Percentiles rank a stretch among this genome's conserved stretches.
phyloP scores from a whole-genome alignment of 2,113 vertebrate genomes.

The Sceloporus undulatus region DNA sequence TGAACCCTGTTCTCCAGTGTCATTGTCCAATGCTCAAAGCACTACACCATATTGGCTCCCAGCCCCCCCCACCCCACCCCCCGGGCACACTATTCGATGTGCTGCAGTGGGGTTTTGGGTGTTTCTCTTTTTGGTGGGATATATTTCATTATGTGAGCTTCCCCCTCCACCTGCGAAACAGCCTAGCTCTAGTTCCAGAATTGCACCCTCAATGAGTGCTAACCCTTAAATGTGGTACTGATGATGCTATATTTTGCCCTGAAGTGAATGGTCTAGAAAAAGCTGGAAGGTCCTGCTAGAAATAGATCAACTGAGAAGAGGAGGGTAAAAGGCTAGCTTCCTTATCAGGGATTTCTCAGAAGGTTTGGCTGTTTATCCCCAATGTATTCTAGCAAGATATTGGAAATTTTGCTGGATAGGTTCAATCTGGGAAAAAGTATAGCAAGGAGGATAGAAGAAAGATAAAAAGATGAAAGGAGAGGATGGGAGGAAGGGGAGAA shows the following conservation, averaged over 20 bases:
- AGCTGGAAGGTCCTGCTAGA: not conserved
- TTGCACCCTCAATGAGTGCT: not conserved
- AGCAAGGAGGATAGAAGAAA: not conserved
- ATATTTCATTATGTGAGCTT: not conserved
- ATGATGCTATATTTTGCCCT: not conserved
- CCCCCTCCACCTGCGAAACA: not conserved
- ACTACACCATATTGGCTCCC: no score
- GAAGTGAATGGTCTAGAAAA: not conserved
- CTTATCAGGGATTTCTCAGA: not conserved
- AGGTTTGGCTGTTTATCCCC: not conserved
- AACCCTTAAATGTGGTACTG: not conserved
- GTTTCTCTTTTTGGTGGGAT: not conserved
- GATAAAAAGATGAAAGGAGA: constrained; percentile 58
- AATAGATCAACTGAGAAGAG: not conserved
- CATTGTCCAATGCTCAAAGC: no score
- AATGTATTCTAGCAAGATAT: not conserved
- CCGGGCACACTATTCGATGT: not conserved
- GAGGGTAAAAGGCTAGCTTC: not conserved
- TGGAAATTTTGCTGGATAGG: not conserved
- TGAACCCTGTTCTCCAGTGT: no score
- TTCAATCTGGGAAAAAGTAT: not conserved
- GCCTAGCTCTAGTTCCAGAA: not conserved
- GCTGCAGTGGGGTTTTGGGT: not conserved
- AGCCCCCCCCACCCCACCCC: no score
- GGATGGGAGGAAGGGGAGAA: fast-evolving